Percentiles rank a stretch among this genome's conserved stretches.
Conservation (phyloP, 2,797 vertebrate genomes). For the Myiotriccus ornatus region DNA sequence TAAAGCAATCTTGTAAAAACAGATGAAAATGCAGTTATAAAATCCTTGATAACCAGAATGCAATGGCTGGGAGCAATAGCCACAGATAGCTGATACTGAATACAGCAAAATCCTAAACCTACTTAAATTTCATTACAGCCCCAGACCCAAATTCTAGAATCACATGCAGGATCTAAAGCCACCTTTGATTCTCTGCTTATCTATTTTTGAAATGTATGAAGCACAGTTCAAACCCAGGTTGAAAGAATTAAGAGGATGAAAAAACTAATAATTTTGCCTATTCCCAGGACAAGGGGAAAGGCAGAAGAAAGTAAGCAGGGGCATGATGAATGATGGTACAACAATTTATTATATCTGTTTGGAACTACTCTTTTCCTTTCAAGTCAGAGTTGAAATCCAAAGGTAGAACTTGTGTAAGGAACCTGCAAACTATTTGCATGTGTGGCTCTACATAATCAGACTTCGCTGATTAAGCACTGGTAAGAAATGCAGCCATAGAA, state of each 20-base stretch:
- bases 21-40: neutral
- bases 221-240: neutral
- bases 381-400: neutral
- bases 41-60: neutral
- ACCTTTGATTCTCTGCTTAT: neutral
- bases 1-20: neutral
- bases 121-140: neutral
- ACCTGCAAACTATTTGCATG: neutral
- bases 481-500: neutral
- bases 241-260: neutral
- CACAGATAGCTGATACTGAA: neutral
- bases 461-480: neutral
- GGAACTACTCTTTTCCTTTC: neutral
- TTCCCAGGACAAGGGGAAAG: neutral
- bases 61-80: neutral
- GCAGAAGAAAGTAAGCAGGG: neutral
- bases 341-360: neutral
- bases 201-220: neutral
- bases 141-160: neutral
- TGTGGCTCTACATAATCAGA: neutral
- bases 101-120: neutral
- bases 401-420: neutral
- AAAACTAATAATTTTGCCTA: neutral
- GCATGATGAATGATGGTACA: neutral
- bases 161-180: neutral